Conservation (phyloP, 2,113 vertebrate genomes). For the Capreolus pygargus region DNA sequence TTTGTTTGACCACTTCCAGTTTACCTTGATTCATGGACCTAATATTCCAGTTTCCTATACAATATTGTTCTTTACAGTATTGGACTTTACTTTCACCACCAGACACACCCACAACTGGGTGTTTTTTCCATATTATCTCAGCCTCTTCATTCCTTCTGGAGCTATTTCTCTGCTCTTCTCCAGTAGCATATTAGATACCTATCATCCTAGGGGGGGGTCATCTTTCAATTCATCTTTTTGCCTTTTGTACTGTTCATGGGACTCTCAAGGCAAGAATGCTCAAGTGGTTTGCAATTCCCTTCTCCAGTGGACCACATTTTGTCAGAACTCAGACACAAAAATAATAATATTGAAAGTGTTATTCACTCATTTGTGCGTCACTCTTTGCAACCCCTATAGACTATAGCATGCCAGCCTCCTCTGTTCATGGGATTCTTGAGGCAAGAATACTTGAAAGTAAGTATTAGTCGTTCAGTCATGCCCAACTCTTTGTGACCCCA, state of each 20-base stretch:
- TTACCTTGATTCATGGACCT: not conserved
- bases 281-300: not conserved
- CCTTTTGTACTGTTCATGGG: not conserved
- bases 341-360: not conserved
- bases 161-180: not conserved
- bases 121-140: not conserved
- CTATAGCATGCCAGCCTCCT: not conserved
- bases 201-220: not conserved
- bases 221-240: not conserved
- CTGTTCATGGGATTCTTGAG: not conserved
- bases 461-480: accelerated
- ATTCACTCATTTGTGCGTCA: not conserved
- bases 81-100: not conserved
- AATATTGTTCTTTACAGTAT: not conserved
- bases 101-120: not conserved
- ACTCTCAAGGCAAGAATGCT: not conserved
- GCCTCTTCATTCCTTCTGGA: not conserved
- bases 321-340: not conserved
- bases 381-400: accelerated
- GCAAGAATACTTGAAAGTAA: not conserved
- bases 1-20: not conserved
- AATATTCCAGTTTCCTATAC: not conserved
- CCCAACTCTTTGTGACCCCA: not conserved
- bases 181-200: not conserved
- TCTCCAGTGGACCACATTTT: not conserved